Conservation (phyloP, 1,140 invertebrate species). For the Hormaphis cornu region DNA sequence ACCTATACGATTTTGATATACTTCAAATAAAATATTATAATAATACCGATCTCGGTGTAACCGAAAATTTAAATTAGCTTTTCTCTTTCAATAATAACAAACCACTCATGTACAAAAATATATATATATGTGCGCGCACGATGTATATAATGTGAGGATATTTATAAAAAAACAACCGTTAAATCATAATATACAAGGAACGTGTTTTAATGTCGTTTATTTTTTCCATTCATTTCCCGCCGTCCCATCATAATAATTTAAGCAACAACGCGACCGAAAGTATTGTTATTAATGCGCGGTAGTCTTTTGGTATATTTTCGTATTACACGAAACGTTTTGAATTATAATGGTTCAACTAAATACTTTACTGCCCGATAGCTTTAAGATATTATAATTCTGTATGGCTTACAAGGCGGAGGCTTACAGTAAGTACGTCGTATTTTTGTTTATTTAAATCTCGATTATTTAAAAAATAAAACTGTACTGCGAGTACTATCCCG, state of each 20-base stretch:
- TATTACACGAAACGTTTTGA: neutral
- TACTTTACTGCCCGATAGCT: too few relatives aligned
- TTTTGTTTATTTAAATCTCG: too few relatives aligned
- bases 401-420: too few relatives aligned
- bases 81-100: slow-evolving; percentile 18
- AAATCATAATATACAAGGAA: neutral
- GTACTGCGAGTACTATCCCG: too few relatives aligned
- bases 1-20: neutral
- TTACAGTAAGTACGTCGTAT: too few relatives aligned
- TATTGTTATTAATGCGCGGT: slow-evolving; percentile 11
- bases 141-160: too few relatives aligned
- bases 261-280: too few relatives aligned
- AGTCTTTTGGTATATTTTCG: neutral
- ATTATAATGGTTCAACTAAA: neutral
- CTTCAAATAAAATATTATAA: slow-evolving; percentile 15
- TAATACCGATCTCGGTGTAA: neutral
- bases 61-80: slow-evolving; percentile 24
- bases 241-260: neutral
- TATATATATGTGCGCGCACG: too few relatives aligned
- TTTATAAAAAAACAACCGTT: neutral
- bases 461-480: too few relatives aligned
- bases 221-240: neutral
- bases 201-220: slow-evolving; percentile 17
- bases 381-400: too few relatives aligned
- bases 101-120: neutral